Evolutionary conservation across 2,113 vertebrate genomes (phyloP), one percentile per base, ranked within the genome.

Genomic region (Ranitomeya imitator): DNA sequence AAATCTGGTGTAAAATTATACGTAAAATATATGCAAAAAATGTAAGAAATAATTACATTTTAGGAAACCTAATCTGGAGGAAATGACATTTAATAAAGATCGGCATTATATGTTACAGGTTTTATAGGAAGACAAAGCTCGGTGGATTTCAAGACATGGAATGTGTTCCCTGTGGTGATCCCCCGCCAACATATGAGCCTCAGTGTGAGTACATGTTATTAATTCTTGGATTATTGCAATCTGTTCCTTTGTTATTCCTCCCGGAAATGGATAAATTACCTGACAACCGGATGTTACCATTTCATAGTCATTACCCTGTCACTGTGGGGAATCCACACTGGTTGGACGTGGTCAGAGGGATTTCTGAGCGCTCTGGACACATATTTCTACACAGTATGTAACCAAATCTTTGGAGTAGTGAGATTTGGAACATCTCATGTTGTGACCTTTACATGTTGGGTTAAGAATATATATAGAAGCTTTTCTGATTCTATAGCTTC

Each of bases 121-220:
- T 96, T 94, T 99, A 99, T 89, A 96, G 97, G 92, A 99, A 99
- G 93, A 99, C 97, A 0, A 99, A 98, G 90, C 94, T 99, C 86
- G 97, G 98, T 87, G 98, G 98, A 80, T 99, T 99, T 93, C 97
- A 99, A 90, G 98, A 99, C 90, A 97, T 98, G 98, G 98, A 99
- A 91, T 99, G 98, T 86, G 96, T 98, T 90, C 97, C 96, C 52
- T 99, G 98, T 90, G 98, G 98, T 83, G 96, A 99, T 90, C 97
- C 97, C 14, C 97, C 98, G 7, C 97, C 98, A 90, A 97, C 97
- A 0, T 98, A 99, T 78, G 97, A 99, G 88, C 97, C 97, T 13
- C 97, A 97, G 92, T 99, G 98, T 99, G 95, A 99, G 98, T 95
- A 65, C 5, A 45, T 45, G 37, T 45, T 45, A 45, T 45, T 45